Evolutionary conservation across 2,797 vertebrate genomes (phyloP).

Genomic region (Sphaeramia orbicularis): DNA sequence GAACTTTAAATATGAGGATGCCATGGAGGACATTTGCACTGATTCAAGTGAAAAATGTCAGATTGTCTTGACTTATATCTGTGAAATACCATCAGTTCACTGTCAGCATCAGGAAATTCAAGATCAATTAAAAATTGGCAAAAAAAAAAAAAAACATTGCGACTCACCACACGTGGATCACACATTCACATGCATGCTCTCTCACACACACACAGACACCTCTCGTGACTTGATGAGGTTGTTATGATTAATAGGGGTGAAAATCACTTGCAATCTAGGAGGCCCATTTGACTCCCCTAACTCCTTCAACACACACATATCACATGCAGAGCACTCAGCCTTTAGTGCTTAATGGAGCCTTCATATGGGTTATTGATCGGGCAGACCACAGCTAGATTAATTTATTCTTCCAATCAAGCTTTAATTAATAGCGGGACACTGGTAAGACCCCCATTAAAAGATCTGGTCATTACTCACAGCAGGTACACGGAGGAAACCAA

Average conservation of each 20-base stretch:
- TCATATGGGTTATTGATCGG: conserved; percentile 86
- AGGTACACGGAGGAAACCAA: conserved; percentile 69
- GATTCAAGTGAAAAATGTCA: conserved; percentile 53
- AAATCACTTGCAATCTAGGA: conserved; percentile 78
- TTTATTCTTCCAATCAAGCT: conserved; percentile 88
- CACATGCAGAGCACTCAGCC: conserved; percentile 64
- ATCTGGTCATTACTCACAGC: conserved; percentile 79
- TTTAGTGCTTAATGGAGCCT: conserved; percentile 82
- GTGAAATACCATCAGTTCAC: conserved; percentile 44
- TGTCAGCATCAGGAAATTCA: conserved; percentile 10
- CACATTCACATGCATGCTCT: conserved; percentile 1
- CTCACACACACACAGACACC: conserved; percentile 11
- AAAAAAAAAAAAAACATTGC: conserved; percentile 13
- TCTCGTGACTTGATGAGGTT: conserved; percentile 69
- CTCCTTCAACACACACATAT: conserved; percentile 65
- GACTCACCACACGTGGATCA: too few relatives aligned
- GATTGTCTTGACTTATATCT: conserved; percentile 18
- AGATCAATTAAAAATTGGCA: conserved; percentile 24
- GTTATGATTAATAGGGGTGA: conserved; percentile 84
- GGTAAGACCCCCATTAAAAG: conserved; percentile 79
- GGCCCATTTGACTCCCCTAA: conserved; percentile 71
- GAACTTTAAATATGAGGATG: conserved; percentile 52
- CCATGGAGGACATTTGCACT: conserved; percentile 30
- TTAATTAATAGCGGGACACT: conserved; percentile 86
- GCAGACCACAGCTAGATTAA: conserved; percentile 82